phyloP scores from a whole-genome alignment of 2,888 invertebrate species.

The Xestoiulus laeticollis region DNA sequence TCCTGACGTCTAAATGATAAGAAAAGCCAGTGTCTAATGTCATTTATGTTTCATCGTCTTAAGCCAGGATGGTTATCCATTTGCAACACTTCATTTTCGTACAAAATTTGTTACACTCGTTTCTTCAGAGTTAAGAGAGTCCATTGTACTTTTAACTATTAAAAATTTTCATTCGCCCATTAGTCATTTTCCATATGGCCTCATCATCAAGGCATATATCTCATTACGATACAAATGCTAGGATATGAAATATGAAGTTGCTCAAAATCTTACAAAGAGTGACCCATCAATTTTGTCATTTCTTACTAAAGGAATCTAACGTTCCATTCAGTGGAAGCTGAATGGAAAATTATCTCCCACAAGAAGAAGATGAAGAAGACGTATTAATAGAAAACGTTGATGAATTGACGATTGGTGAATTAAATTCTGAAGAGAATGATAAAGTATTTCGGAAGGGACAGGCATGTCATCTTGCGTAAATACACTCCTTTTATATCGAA shows the following conservation, averaged over 20 bases:
- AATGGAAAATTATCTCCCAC: not conserved
- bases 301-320: slow-evolving; percentile 1
- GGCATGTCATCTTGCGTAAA: slow-evolving; percentile 3
- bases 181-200: not conserved
- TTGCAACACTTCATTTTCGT: too few relatives aligned
- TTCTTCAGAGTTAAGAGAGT: too few relatives aligned
- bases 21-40: too few relatives aligned
- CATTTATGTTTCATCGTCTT: too few relatives aligned
- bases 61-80: too few relatives aligned
- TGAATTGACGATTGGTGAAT: slow-evolving; percentile 26
- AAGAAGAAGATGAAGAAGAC: slow-evolving; percentile 26
- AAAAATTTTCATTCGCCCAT: not conserved
- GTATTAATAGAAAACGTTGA: slow-evolving; percentile 18
- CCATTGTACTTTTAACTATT: not conserved
- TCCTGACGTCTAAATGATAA: too few relatives aligned
- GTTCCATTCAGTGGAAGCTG: not conserved
- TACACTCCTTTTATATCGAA: slow-evolving; percentile 18
- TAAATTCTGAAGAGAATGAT: slow-evolving; percentile 26
- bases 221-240: not conserved
- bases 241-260: not conserved
- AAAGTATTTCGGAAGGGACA: slow-evolving; percentile 8
- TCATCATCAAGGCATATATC: not conserved
- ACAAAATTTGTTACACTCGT: too few relatives aligned
- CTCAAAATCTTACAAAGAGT: not conserved
- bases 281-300: slow-evolving; percentile 26